Conservation (phyloP, 1,140 invertebrate genomes). For the Acromyrmex charruanus region DNA sequence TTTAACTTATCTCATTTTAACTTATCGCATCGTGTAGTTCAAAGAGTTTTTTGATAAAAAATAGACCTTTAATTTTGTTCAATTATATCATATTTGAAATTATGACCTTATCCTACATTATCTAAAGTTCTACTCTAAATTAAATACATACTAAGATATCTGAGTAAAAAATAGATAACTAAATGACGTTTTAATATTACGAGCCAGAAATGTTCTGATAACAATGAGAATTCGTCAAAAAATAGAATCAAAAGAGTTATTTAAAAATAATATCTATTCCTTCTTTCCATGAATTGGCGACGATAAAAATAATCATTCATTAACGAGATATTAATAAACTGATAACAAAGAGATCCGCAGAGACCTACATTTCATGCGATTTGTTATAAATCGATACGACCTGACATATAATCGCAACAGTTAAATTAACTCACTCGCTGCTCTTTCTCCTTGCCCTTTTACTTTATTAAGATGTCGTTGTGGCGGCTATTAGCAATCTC, state of each 20-base stretch:
- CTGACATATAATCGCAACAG: conserved; percentile 11
- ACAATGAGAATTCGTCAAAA: neutral
- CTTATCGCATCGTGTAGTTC: no score
- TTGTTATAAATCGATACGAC: conserved; percentile 6
- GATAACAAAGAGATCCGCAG: neutral
- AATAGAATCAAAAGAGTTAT: neutral
- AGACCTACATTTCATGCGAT: neutral
- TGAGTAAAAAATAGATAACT: neutral
- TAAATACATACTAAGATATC: neutral
- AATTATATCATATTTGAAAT: no score
- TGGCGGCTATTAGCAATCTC: conserved; percentile 78
- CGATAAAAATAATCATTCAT: neutral
- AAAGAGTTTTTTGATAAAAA: no score
- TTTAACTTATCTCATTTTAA: no score
- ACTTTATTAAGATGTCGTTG: conserved; percentile 16
- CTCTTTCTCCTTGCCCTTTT: conserved; percentile 2
- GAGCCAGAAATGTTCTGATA: neutral
- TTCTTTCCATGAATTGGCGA: neutral
- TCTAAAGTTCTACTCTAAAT: neutral
- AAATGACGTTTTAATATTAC: neutral
- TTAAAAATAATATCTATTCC: neutral
- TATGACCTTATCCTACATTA: neutral
- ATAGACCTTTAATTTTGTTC: no score
- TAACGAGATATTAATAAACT: neutral
- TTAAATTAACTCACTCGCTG: conserved; percentile 17